A percentile compares a stretch with the other conserved stretches of the same genome.
phyloP scores from a whole-genome alignment of 2,797 vertebrate species.

The Anguilla megastoma region DNA sequence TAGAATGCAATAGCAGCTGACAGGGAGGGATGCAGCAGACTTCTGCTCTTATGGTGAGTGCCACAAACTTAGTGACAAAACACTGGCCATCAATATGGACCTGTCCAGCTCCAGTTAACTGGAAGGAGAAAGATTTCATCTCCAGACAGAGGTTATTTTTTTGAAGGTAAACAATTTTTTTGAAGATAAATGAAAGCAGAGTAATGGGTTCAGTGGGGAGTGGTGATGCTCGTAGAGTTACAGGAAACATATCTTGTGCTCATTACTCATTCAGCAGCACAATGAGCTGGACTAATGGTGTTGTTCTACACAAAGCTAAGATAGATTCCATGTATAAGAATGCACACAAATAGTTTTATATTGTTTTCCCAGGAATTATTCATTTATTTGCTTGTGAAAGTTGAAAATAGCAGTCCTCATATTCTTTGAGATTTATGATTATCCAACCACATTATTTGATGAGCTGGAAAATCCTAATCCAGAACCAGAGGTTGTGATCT shows the following conservation, averaged over 20 bases:
- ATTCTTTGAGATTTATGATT: background rate
- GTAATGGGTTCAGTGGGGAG: conserved; percentile 70
- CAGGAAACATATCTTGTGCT: conserved; percentile 77
- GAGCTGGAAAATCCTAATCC: background rate
- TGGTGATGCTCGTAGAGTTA: conserved; percentile 61
- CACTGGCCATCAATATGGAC: background rate
- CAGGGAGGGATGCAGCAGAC: background rate
- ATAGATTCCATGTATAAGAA: conserved; percentile 71
- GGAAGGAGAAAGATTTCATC: background rate
- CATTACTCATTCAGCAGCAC: conserved; percentile 78
- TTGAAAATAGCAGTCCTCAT: background rate
- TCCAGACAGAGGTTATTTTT: conserved; percentile 44
- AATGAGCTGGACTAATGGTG: conserved; percentile 74
- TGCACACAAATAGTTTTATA: conserved; percentile 60
- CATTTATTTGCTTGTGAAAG: conserved; percentile 66
- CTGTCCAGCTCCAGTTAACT: conserved; percentile 8
- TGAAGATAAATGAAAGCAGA: conserved; percentile 69
- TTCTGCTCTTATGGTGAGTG: background rate
- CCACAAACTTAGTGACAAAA: background rate
- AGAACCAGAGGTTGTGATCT: background rate
- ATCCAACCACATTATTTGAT: background rate
- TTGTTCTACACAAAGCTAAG: conserved; percentile 71
- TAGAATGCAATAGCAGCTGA: background rate
- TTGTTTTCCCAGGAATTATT: conserved; percentile 61
- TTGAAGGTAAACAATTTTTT: conserved; percentile 69